Conservation (phyloP, 2,888 invertebrate species). For the Lasioglossum morio region DNA sequence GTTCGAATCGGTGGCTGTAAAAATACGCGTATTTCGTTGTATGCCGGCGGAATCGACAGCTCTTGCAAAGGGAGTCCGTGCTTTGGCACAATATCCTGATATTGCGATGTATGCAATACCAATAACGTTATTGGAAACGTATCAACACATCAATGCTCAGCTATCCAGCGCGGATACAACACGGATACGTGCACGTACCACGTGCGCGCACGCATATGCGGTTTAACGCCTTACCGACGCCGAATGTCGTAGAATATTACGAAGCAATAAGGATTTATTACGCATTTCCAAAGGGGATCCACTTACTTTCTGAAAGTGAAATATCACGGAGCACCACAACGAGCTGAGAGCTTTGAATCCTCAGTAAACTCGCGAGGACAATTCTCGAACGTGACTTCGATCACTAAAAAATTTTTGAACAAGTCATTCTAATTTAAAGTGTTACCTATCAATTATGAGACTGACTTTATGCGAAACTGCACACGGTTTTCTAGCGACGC, state of each 20-base stretch:
- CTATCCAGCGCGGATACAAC: slow-evolving; percentile 29
- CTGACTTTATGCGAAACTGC: too few species aligned
- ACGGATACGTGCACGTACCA: slow-evolving; percentile 16
- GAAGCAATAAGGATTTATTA: slow-evolving; percentile 40
- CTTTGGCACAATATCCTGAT: slow-evolving; percentile 38
- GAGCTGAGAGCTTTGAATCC: not conserved
- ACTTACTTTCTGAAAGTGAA: not conserved
- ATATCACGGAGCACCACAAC: not conserved
- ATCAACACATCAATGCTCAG: slow-evolving; percentile 25
- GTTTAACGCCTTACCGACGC: slow-evolving; percentile 24
- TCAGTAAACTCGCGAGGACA: not conserved
- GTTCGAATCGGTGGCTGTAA: slow-evolving; percentile 5
- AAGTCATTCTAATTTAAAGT: not conserved
- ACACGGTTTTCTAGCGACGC: too few species aligned
- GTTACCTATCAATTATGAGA: not conserved
- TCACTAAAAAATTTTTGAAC: not conserved
- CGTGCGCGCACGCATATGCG: not conserved
- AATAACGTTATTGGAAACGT: slow-evolving; percentile 56
- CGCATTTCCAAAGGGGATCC: slow-evolving; percentile 2
- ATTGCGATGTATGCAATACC: slow-evolving; percentile 54
- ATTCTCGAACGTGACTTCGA: not conserved
- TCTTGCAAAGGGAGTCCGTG: slow-evolving; percentile 2
- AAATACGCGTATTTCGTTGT: not conserved
- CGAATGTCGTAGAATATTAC: slow-evolving; percentile 13
- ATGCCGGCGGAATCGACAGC: not conserved